phyloP scores from a whole-genome alignment of 1,140 invertebrate species.

The Gryon sp. region DNA sequence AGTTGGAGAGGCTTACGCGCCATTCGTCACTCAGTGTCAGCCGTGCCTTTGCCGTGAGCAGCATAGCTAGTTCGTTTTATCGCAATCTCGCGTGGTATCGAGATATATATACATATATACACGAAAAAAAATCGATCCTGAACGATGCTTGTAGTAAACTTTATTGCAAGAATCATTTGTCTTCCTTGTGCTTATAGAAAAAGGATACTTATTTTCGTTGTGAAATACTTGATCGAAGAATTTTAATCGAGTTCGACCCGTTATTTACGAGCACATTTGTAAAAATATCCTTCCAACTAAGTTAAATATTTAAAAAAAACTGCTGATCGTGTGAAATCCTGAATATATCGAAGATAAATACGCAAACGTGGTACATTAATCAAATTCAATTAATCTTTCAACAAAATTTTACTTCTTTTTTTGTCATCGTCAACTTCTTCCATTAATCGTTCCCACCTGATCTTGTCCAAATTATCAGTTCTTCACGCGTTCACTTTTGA shows the following conservation, averaged over 20 bases:
- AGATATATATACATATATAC: slow-evolving; percentile 58
- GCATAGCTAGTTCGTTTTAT: slow-evolving; percentile 69
- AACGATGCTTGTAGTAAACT: slow-evolving; percentile 55
- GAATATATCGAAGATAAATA: not conserved
- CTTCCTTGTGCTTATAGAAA: slow-evolving; percentile 46
- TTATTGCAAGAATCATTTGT: slow-evolving; percentile 61
- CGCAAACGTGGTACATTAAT: slow-evolving; percentile 1
- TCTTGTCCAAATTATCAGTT: too few species aligned
- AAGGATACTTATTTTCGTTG: slow-evolving; percentile 50
- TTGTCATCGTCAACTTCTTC: too few species aligned
- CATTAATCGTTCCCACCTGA: too few species aligned
- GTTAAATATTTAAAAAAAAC: slow-evolving; percentile 10
- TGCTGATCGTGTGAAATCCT: slow-evolving; percentile 24
- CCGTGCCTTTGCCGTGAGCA: slow-evolving; percentile 70
- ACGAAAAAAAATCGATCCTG: slow-evolving; percentile 56
- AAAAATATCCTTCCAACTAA: slow-evolving; percentile 48
- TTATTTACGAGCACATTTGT: slow-evolving; percentile 34
- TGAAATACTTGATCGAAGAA: slow-evolving; percentile 42
- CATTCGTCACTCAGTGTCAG: slow-evolving; percentile 75
- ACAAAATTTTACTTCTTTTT: too few species aligned
- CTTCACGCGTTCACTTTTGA: too few species aligned
- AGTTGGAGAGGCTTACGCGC: slow-evolving; percentile 66
- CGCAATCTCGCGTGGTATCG: slow-evolving; percentile 66
- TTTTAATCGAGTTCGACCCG: slow-evolving; percentile 40
- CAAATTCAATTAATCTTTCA: slow-evolving; percentile 28